Percentiles rank a stretch among this genome's conserved stretches.
These are phyloP conservation scores for Myripristis jacobus DNA, from an alignment of 2,797 vertebrate genomes.

Conservation along the genomic window DNA sequence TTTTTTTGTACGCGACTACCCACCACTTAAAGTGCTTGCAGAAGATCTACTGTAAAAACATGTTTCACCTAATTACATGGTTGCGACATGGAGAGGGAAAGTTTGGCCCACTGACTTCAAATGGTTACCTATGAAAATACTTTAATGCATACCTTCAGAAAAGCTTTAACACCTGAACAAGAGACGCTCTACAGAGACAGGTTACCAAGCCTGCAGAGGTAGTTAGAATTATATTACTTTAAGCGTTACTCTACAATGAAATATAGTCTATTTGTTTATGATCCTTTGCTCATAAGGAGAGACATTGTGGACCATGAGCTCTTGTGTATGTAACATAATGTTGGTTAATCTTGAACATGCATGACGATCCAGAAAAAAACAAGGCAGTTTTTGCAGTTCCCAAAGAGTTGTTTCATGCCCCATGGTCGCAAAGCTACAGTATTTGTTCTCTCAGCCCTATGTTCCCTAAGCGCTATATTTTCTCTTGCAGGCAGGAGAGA, in stretches of 20 bases:
- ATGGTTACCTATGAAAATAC: slow-evolving; percentile 48
- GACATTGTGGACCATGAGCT: not conserved
- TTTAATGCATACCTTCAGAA: slow-evolving; percentile 53
- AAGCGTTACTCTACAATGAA: slow-evolving; percentile 16
- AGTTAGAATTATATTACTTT: slow-evolving; percentile 12
- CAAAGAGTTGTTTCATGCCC: too few relatives aligned
- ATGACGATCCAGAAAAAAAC: too few relatives aligned
- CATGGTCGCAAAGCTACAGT: too few relatives aligned
- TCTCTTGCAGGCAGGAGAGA: too few relatives aligned
- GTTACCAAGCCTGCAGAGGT: slow-evolving; percentile 19
- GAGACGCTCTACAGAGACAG: slow-evolving; percentile 7
- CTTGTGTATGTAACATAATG: too few relatives aligned
- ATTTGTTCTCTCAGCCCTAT: too few relatives aligned
- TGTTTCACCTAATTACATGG: slow-evolving; percentile 72
- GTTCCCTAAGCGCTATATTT: too few relatives aligned
- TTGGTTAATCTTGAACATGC: too few relatives aligned
- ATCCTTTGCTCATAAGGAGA: not conserved
- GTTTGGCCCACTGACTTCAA: slow-evolving; percentile 55
- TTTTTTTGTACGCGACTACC: slow-evolving; percentile 58
- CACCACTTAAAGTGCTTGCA: slow-evolving; percentile 63
- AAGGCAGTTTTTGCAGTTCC: too few relatives aligned
- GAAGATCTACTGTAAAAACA: slow-evolving; percentile 74
- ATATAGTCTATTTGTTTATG: slow-evolving; percentile 18
- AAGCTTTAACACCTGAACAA: slow-evolving; percentile 41
- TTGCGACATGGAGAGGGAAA: slow-evolving; percentile 63